These are phyloP conservation scores for Leucophenga varia DNA, from an alignment of 1,140 invertebrate genomes.

Conservation along the genomic window DNA sequence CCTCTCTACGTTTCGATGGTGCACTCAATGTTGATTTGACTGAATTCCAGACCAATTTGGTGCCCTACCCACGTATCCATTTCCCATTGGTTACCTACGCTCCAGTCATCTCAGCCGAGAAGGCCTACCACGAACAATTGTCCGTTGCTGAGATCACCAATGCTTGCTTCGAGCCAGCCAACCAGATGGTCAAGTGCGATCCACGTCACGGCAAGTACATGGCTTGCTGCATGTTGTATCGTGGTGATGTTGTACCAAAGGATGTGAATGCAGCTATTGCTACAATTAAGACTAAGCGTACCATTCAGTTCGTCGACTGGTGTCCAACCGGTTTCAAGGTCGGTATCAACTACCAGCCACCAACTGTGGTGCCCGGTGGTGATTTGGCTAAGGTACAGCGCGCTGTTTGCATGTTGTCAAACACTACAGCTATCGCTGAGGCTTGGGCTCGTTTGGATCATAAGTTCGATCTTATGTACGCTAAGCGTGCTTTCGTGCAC, in stretches of 20 bases:
- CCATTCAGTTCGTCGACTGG: conserved; percentile 90
- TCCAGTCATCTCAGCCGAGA: conserved; percentile 81
- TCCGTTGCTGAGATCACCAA: conserved; percentile 86
- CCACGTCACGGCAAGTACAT: conserved; percentile 88
- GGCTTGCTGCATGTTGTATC: conserved; percentile 82
- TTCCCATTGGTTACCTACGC: conserved; percentile 84
- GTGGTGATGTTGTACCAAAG: conserved; percentile 76
- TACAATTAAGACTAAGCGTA: conserved; percentile 80
- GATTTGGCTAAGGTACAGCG: conserved; percentile 76
- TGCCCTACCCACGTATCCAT: conserved; percentile 81
- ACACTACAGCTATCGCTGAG: conserved; percentile 80
- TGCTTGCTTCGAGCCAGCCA: conserved; percentile 85
- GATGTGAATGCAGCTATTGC: conserved; percentile 84
- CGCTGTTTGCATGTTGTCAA: conserved; percentile 77
- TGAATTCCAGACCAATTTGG: conserved; percentile 88
- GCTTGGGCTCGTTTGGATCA: conserved; percentile 78
- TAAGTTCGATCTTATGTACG: conserved; percentile 83
- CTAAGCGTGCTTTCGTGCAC: conserved; percentile 82
- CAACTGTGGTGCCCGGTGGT: conserved; percentile 79
- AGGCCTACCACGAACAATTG: conserved; percentile 82
- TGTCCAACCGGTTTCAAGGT: conserved; percentile 87
- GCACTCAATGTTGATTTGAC: conserved; percentile 86
- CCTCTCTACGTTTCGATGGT: conserved; percentile 86
- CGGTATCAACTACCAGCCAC: conserved; percentile 78
- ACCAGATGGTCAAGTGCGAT: conserved; percentile 94